Percentiles rank a stretch among this genome's conserved stretches.
Evolutionary conservation across 1,140 invertebrate species (phyloP).

Genomic region (Trichomalopsis sarcophagae): DNA sequence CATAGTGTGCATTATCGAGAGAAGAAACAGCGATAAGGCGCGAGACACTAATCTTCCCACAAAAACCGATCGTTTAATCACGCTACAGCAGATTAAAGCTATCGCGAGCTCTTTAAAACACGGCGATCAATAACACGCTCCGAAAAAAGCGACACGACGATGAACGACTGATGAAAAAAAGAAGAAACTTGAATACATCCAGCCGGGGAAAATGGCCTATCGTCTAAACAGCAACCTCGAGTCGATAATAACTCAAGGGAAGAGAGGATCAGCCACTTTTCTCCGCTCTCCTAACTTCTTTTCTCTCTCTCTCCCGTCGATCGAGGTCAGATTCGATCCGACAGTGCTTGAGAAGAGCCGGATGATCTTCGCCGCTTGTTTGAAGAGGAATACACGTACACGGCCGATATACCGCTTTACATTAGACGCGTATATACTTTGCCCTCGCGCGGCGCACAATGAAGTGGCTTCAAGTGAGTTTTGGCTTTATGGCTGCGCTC

Average conservation of each 20-base stretch:
- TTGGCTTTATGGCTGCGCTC: neutral
- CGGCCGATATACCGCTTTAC: neutral
- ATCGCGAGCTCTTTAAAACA: neutral
- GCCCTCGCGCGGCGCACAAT: neutral
- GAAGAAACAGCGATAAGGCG: neutral
- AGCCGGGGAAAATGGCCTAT: neutral
- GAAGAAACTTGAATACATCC: no score
- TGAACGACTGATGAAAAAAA: no score
- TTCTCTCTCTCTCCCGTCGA: neutral
- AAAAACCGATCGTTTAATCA: neutral
- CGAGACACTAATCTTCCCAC: neutral
- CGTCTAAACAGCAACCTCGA: neutral
- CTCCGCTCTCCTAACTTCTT: neutral
- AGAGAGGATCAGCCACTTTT: neutral
- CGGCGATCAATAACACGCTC: neutral
- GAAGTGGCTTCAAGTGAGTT: slow-evolving; percentile 14
- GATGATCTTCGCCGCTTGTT: slow-evolving; percentile 41
- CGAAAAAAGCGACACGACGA: neutral
- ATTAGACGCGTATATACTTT: neutral
- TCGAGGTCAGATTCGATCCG: slow-evolving; percentile 24
- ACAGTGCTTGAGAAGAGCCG: slow-evolving; percentile 13
- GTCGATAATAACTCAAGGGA: neutral
- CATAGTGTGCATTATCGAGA: neutral
- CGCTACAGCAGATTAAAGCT: neutral
- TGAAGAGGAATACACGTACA: neutral